Evolutionary conservation across 2,113 vertebrate genomes (phyloP), one percentile per base, ranked within the genome.

Genomic region (Ovibos moschatus): DNA sequence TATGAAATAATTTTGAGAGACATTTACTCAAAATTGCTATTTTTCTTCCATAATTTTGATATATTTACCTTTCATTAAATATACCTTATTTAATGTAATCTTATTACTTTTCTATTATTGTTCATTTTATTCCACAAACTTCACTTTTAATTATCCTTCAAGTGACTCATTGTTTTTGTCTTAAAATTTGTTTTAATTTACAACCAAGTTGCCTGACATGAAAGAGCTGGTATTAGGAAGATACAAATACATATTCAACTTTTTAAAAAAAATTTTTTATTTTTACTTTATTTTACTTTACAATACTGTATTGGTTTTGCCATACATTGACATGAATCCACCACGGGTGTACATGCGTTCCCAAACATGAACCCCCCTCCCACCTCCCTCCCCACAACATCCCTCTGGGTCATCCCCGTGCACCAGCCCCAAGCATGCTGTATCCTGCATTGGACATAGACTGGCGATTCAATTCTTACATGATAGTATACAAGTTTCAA

Each of bases 131-230:
- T 97, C 76, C 27, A 85, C 27, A 94, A 94, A 92, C 64, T 97
- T 89, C 43, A 81, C 40, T 95, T 97, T 95, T 95, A 95, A 92
- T 98, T 98, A 71, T 85, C 43, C 25, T 97, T 91, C 57, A 89
- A 62, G 58, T 95, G 89, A 86, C 36, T 95, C 82, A 95, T 57
- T 96, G 71, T 93, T 96, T 97, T 96, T 33, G 25, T n/a, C 47
- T 86, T 90, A 79, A 91, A 96, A 53, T 91, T 76, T 94, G n/a
- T 95, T 96, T 95, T 97, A 95, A 95, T 78, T 95, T 71, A 62
- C 74, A 76, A 95, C 47, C 40, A 95, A 91, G 51, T 78, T 94
- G 17, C 47, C 30, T 86, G 64, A 85, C 95, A 94, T 97, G 53
- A 92, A 87, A 97, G 57, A 79, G 62, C 71, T 67, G 2, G 2